phyloP scores from a whole-genome alignment of 2,888 invertebrate genomes.

The Lucinisca nassula region DNA sequence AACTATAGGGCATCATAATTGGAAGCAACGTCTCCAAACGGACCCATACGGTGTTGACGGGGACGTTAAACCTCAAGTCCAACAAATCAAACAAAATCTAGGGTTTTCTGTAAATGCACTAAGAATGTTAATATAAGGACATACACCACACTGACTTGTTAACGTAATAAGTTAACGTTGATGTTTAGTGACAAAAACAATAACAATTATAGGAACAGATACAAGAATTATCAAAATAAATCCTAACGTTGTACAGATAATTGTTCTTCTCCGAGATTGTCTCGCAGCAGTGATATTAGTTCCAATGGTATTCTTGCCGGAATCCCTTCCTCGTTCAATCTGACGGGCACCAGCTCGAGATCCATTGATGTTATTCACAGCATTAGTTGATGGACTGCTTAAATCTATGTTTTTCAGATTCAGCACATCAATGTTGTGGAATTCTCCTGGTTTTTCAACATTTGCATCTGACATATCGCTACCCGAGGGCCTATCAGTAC shows the following conservation, averaged over 20 bases:
- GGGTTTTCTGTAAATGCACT: no score
- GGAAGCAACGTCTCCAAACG: no score
- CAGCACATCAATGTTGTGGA: no score
- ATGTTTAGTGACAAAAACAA: neutral
- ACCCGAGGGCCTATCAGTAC: neutral
- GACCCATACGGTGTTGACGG: no score
- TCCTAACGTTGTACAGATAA: neutral
- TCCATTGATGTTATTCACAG: neutral
- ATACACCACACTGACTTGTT: no score
- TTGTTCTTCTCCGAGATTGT: neutral
- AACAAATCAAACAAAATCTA: no score
- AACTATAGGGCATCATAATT: no score
- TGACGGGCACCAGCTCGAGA: neutral
- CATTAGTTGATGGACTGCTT: neutral
- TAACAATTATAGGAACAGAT: neutral
- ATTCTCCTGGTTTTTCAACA: neutral
- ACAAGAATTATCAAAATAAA: neutral
- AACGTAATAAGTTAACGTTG: no score
- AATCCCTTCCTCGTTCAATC: neutral
- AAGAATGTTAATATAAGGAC: no score
- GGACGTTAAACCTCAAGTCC: no score
- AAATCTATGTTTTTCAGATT: neutral
- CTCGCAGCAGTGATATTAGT: neutral
- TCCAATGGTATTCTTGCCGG: neutral
- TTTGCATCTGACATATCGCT: neutral